phyloP scores from a whole-genome alignment of 2,113 vertebrate species.

The Myiopsitta monachus region DNA sequence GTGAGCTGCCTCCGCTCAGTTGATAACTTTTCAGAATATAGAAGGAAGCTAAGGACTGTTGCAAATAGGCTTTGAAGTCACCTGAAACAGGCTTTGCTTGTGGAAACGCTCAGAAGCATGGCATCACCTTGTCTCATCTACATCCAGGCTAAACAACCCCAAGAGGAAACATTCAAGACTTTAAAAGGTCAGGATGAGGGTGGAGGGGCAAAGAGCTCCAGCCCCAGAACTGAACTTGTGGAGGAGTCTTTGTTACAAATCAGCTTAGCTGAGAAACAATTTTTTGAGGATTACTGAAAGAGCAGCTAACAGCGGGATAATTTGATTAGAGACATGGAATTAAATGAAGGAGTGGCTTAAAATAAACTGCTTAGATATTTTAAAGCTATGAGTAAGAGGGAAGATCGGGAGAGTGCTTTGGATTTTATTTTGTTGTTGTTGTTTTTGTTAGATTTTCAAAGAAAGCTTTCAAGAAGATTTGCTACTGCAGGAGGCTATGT shows the following conservation, averaged over 20 bases:
- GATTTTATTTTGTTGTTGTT: background rate
- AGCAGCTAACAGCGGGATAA: slow-evolving; percentile 30
- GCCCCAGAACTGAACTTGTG: background rate
- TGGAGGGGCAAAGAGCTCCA: background rate
- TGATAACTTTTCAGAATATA: background rate
- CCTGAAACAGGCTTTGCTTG: background rate
- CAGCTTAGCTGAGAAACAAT: slow-evolving; percentile 52
- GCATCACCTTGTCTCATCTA: background rate
- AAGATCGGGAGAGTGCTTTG: background rate
- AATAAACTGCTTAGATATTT: slow-evolving; percentile 53
- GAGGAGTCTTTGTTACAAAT: slow-evolving; percentile 49
- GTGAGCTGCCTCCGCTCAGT: rapidly evolving
- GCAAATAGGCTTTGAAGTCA: background rate
- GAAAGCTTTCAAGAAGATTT: background rate
- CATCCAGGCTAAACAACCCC: background rate
- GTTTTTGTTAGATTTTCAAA: slow-evolving; percentile 24
- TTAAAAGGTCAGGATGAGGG: background rate
- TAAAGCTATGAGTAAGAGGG: slow-evolving; percentile 30
- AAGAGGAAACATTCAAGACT: background rate
- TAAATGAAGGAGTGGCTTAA: slow-evolving; percentile 32
- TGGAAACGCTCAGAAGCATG: background rate
- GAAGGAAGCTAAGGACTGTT: background rate
- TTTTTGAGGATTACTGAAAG: slow-evolving; percentile 14
- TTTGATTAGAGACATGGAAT: slow-evolving; percentile 49
- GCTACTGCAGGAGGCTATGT: background rate